These are phyloP conservation scores for Pandion haliaetus DNA, from an alignment of 2,113 vertebrate genomes.

Conservation along the genomic window DNA sequence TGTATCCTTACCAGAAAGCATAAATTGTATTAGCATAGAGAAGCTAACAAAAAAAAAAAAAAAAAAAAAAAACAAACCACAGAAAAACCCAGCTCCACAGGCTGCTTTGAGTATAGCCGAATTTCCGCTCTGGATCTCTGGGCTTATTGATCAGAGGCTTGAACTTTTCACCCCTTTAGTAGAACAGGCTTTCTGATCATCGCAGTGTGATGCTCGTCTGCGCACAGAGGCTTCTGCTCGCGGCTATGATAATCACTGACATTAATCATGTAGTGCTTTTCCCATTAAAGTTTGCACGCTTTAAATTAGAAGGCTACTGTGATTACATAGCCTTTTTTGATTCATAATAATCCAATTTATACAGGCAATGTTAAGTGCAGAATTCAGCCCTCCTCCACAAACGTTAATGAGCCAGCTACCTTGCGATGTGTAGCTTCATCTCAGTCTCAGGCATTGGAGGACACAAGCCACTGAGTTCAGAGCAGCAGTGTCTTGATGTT, in stretches of 20 bases:
- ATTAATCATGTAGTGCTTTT: not conserved
- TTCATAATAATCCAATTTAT: not conserved
- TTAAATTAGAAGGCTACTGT: not conserved
- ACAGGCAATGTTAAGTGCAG: not conserved
- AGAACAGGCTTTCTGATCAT: not conserved
- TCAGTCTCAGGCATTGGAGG: fast-evolving
- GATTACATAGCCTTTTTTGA: not conserved
- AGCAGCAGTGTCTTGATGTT: not conserved
- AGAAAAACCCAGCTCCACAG: not conserved
- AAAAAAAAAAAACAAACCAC: not conserved
- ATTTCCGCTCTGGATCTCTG: not conserved
- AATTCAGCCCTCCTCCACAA: not conserved
- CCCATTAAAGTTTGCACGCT: not conserved
- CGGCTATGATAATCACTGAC: not conserved
- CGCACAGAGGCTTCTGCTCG: not conserved
- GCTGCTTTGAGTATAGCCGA: not conserved
- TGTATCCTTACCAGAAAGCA: not conserved
- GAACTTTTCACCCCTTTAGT: conserved; percentile 23
- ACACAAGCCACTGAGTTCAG: not conserved
- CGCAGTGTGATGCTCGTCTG: not conserved
- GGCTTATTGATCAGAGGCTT: conserved; percentile 2
- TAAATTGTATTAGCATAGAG: not conserved
- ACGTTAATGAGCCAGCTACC: not conserved
- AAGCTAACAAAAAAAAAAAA: not conserved
- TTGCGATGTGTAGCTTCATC: not conserved